phyloP scores from a whole-genome alignment of 30 jellyfish, hydroid and myxozoan genomes.

The Mastigias papua region DNA sequence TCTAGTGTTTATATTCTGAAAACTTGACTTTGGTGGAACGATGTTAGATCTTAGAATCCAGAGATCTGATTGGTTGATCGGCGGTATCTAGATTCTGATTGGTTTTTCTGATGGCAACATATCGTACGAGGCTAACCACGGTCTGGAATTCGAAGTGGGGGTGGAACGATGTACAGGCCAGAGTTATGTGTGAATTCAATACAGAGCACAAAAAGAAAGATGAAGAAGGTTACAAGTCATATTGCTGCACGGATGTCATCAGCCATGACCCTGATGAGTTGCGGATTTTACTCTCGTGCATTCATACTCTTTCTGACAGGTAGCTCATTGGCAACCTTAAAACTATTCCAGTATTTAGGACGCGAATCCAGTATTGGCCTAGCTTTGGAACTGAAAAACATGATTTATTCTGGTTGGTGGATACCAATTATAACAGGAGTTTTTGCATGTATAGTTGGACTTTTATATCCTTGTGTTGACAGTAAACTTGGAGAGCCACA shows the following conservation, averaged over 20 bases:
- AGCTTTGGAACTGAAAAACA: slow-evolving; percentile 24
- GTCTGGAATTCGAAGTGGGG: slow-evolving; percentile 15
- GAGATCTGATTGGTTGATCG: slow-evolving; percentile 34
- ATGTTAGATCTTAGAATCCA: not conserved
- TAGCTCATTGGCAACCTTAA: slow-evolving; percentile 57
- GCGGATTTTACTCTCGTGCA: slow-evolving; percentile 75
- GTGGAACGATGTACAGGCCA: slow-evolving; percentile 37
- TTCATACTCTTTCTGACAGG: slow-evolving; percentile 71
- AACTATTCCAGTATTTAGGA: slow-evolving; percentile 39
- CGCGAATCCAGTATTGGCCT: not conserved
- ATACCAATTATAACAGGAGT: slow-evolving; percentile 69
- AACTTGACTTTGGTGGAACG: slow-evolving; percentile 18
- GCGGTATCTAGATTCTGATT: slow-evolving; percentile 18
- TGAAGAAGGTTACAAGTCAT: not conserved
- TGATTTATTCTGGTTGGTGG: slow-evolving; percentile 77
- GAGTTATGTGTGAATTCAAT: slow-evolving; percentile 1
- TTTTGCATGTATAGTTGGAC: slow-evolving; percentile 78
- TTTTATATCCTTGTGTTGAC: slow-evolving; percentile 77
- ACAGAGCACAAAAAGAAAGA: not conserved
- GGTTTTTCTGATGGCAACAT: slow-evolving; percentile 12
- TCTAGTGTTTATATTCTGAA: not conserved
- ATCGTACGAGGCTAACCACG: slow-evolving; percentile 59
- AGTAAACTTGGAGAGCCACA: slow-evolving; percentile 69
- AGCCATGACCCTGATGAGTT: slow-evolving; percentile 48
- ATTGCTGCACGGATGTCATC: slow-evolving; percentile 7